phyloP scores from a whole-genome alignment of 2,888 invertebrate species.

The Apamea monoglypha region DNA sequence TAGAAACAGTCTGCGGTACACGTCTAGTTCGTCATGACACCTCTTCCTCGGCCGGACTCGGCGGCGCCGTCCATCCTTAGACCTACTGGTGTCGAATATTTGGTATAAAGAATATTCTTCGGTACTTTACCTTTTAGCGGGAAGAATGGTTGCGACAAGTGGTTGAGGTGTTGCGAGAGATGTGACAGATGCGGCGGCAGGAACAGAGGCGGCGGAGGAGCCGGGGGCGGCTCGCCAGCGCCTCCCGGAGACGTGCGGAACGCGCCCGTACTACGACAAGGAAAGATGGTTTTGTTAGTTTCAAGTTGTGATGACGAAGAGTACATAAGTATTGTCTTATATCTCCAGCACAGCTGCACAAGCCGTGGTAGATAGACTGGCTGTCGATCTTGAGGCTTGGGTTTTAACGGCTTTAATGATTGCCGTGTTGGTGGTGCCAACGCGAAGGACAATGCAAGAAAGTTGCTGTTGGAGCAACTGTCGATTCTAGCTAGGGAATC shows the following conservation, averaged over 20 bases:
- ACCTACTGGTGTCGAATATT: background rate
- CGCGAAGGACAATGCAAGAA: background rate
- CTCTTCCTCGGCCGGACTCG: background rate
- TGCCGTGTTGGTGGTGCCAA: background rate
- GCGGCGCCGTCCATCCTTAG: background rate
- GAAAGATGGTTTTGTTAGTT: conserved; percentile 3
- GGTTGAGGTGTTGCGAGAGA: conserved; percentile 91
- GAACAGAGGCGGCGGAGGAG: conserved; percentile 94
- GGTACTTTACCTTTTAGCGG: conserved; percentile 92
- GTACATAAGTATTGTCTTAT: background rate
- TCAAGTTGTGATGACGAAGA: background rate
- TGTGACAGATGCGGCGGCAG: conserved; percentile 95
- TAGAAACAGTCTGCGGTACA: background rate
- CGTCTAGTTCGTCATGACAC: background rate
- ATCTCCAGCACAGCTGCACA: background rate
- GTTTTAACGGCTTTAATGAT: background rate
- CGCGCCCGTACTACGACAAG: conserved; percentile 78
- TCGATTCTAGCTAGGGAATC: background rate
- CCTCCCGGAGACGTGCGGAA: conserved; percentile 83
- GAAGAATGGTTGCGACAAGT: conserved; percentile 95
- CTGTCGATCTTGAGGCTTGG: too few species aligned
- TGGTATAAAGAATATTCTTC: background rate
- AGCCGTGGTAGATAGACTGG: background rate
- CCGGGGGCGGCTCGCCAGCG: conserved; percentile 82
- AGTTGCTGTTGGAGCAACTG: background rate